These are phyloP conservation scores for Spodoptera littoralis DNA, from an alignment of 2,888 invertebrate genomes.

Conservation along the genomic window DNA sequence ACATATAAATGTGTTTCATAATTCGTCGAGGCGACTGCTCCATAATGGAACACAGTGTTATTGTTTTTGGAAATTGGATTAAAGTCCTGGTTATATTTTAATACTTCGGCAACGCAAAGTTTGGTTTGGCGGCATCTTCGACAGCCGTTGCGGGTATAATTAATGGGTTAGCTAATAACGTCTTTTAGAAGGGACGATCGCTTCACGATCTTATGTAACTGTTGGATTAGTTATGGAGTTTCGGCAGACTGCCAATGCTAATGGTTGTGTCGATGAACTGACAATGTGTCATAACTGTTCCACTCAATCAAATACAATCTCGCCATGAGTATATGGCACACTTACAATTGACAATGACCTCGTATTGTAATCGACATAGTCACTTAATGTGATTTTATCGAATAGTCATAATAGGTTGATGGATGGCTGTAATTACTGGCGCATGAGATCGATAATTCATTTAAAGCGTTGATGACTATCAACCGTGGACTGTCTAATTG, in stretches of 20 bases:
- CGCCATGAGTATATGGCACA: slow-evolving; percentile 8
- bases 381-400: slow-evolving; percentile 1
- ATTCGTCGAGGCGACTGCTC: slow-evolving; percentile 40
- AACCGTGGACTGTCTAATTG: no score
- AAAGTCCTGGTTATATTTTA: slow-evolving; percentile 62
- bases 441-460: background rate
- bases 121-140: slow-evolving; percentile 78
- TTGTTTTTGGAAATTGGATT: slow-evolving; percentile 57
- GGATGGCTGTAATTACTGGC: background rate
- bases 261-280: slow-evolving; percentile 32
- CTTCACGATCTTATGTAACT: slow-evolving; percentile 32
- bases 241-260: slow-evolving; percentile 27
- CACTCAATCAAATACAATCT: slow-evolving; percentile 35
- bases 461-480: no score
- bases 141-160: slow-evolving; percentile 82
- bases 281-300: slow-evolving; percentile 28
- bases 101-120: slow-evolving; percentile 66
- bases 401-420: no score
- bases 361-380: slow-evolving; percentile 14
- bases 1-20: slow-evolving; percentile 39
- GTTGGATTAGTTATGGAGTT: slow-evolving; percentile 24
- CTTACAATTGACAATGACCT: slow-evolving; percentile 22
- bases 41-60: slow-evolving; percentile 37
- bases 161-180: slow-evolving; percentile 74
- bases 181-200: slow-evolving; percentile 63